phyloP scores from a whole-genome alignment of 2,888 invertebrate species.

The Malachius bipustulatus region DNA sequence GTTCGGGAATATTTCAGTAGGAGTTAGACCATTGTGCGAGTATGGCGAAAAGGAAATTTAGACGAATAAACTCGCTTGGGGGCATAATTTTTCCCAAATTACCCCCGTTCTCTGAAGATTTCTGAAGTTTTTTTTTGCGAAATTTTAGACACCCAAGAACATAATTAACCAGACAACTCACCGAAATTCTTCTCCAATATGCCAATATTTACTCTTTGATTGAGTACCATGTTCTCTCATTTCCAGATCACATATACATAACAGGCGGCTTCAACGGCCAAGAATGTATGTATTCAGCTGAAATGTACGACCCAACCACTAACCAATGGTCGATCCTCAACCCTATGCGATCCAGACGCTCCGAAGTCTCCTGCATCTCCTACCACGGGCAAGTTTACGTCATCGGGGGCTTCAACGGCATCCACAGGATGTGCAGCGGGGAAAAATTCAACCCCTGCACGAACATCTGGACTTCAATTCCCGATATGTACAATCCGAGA shows the following conservation, averaged over 20 bases:
- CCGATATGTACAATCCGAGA: constrained; percentile 86
- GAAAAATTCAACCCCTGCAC: constrained; percentile 72
- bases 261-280: constrained; percentile 88
- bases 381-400: constrained; percentile 68
- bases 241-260: constrained; percentile 61
- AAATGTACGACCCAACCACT: constrained; percentile 63
- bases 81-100: no score
- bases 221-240: no score
- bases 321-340: constrained; percentile 78
- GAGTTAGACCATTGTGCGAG: no score
- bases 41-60: no score
- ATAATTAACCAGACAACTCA: no score
- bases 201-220: no score
- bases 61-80: no score
- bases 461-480: constrained; percentile 70
- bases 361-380: constrained; percentile 84
- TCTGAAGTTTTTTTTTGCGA: no score
- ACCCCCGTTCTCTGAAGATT: no score
- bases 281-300: constrained; percentile 76
- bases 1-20: no score
- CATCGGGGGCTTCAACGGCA: constrained; percentile 86
- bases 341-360: constrained; percentile 72
- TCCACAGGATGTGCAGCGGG: constrained; percentile 78
- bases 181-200: no score
- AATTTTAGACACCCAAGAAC: no score